A percentile compares a stretch with the other conserved stretches of the same genome.
Evolutionary conservation across 2,797 vertebrate species (phyloP).

Genomic region (Spinibarbus caldwelli): DNA sequence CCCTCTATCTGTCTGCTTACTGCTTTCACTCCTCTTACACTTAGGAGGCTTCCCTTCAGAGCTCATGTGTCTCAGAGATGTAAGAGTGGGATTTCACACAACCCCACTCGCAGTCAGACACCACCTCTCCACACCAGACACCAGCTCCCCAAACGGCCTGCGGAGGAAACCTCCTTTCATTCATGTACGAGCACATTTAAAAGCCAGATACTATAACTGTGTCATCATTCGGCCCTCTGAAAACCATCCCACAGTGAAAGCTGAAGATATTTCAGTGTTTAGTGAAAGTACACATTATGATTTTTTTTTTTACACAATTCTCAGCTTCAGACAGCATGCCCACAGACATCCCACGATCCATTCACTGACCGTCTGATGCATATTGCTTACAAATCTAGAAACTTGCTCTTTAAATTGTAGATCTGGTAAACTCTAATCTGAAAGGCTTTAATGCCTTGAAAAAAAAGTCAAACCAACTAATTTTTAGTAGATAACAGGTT

Average conservation of each 20-base stretch:
- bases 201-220: background rate
- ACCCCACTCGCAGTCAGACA: conserved; percentile 19
- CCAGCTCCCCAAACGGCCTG: background rate
- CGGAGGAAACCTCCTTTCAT: conserved; percentile 10
- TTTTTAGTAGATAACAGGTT: background rate
- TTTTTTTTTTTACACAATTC: background rate
- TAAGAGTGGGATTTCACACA: conserved; percentile 40
- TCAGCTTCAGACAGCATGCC: background rate
- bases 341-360: background rate
- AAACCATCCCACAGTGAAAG: background rate
- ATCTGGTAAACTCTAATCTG: background rate
- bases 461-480: background rate
- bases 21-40: background rate
- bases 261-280: background rate
- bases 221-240: background rate
- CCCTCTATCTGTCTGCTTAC: background rate
- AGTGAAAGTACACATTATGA: background rate
- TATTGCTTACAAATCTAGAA: background rate
- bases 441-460: background rate
- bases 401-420: background rate
- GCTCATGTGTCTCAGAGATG: conserved; percentile 29
- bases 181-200: background rate
- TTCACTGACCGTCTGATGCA: background rate
- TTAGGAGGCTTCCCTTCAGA: conserved; percentile 19
- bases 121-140: background rate